Evolutionary conservation across 92 coral and sea anemone genomes (phyloP).

Genomic region (Montipora capitata): DNA sequence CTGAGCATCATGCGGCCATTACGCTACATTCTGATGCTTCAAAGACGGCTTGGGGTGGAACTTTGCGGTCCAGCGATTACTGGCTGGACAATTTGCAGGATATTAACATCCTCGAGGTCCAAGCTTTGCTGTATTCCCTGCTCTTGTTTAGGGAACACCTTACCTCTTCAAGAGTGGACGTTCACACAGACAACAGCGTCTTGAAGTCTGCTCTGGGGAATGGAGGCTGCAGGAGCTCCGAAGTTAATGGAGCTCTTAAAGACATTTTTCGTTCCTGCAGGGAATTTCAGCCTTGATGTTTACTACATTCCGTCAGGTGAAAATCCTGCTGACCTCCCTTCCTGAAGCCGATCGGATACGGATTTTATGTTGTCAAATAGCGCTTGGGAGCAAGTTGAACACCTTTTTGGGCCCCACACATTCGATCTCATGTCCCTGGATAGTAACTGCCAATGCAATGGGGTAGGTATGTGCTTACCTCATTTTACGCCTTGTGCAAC

Average conservation of each 20-base stretch:
- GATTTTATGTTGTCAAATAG: too few species aligned
- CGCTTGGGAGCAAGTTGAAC: not conserved
- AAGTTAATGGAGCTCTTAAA: constrained; percentile 29
- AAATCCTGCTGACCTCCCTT: constrained; percentile 43
- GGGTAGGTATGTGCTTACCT: constrained; percentile 2
- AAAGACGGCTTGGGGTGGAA: too few species aligned
- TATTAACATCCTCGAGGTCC: too few species aligned
- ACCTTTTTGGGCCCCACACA: not conserved
- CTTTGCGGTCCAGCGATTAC: too few species aligned
- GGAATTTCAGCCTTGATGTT: constrained; percentile 38
- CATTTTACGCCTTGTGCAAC: constrained; percentile 75
- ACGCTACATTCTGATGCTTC: too few species aligned
- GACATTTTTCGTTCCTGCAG: constrained; percentile 54
- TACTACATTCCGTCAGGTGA: constrained; percentile 13
- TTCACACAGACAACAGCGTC: constrained; percentile 20
- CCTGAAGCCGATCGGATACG: not conserved
- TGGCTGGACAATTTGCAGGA: too few species aligned
- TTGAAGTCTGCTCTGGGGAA: constrained; percentile 25
- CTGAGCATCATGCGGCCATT: too few species aligned
- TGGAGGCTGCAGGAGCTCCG: constrained; percentile 48
- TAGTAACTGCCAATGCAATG: not conserved
- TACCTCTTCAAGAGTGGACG: too few species aligned
- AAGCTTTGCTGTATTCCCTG: too few species aligned
- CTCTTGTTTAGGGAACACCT: too few species aligned
- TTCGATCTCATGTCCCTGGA: not conserved